phyloP scores from a whole-genome alignment of 2,113 vertebrate genomes.

The Chaetodon trifascialis region DNA sequence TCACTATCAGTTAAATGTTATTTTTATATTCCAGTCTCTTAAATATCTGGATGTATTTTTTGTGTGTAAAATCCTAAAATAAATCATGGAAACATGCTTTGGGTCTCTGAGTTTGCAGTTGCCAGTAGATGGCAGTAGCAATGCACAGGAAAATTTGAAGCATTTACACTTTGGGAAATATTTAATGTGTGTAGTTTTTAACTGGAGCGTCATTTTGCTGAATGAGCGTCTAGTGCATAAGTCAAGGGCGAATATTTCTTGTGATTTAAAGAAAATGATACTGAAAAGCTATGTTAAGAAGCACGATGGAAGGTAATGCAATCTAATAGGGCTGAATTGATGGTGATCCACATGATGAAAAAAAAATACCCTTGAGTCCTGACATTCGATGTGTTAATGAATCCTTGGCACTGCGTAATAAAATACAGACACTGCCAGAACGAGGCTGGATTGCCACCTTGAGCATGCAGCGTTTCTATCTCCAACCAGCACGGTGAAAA shows the following conservation, averaged over 20 bases:
- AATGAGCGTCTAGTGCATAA: neutral
- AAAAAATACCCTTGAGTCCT: neutral
- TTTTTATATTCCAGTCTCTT: slow-evolving; percentile 59
- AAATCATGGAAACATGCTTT: slow-evolving; percentile 39
- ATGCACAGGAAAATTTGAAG: slow-evolving; percentile 46
- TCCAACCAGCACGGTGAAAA: slow-evolving; percentile 14
- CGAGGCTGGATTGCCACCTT: neutral
- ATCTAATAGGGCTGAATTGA: neutral
- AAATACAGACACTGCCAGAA: slow-evolving; percentile 5
- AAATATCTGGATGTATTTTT: slow-evolving; percentile 21
- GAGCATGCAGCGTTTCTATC: slow-evolving; percentile 22
- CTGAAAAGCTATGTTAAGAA: neutral
- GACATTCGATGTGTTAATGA: neutral
- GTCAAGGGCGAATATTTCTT: neutral
- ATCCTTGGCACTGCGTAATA: neutral
- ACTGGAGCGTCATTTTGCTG: slow-evolving; percentile 3
- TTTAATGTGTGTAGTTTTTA: neutral
- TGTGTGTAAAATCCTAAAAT: slow-evolving; percentile 55
- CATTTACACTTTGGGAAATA: neutral
- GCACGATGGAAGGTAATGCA: neutral
- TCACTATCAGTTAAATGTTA: slow-evolving; percentile 38
- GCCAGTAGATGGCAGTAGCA: slow-evolving; percentile 81
- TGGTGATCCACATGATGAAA: no score
- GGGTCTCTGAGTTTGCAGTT: neutral
- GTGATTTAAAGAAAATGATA: neutral